Evolutionary conservation across 1,140 invertebrate genomes (phyloP), one percentile per base, ranked within the genome.

Genomic region (Danaus plexippus): DNA sequence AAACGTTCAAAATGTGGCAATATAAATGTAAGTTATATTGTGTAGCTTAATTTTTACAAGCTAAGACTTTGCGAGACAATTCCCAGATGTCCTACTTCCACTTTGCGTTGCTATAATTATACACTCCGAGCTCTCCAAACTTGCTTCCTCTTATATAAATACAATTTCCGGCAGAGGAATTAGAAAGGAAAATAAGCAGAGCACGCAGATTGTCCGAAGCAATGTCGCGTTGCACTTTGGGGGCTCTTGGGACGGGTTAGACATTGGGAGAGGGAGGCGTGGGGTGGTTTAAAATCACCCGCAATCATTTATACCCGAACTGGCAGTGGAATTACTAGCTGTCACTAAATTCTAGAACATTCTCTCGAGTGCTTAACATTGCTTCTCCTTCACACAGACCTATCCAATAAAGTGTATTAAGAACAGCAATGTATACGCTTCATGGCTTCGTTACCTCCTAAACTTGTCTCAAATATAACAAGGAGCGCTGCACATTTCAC

Each of bases 251-350:
- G 69, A 59, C 65, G 76, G 69, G 69, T 72, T 69, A 74, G 69
- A 77, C 75, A 67, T 70, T 63, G 66, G 71, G 64, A 53, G 67
- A 54, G 56, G 67, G 59, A 46, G 22, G 59, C 51, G 22, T 32
- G 5, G 77, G 79, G 77, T 72, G 77, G 79, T 80, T 75, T 76
- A 84, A 86, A 84, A 86, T 86, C 82, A 85, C 80, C 83, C 83
- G 69, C 80, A 83, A 85, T 86, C 83, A 85, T 85, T 86, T 86
- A 86, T 86, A 85, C 75, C 83, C 80, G 73, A 86, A 86, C 80
- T 82, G 80, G 80, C 80, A 81, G 75, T 69, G 69, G 80, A 84
- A 84, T 83, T 84, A 83, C 77, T 77, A 77, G 71, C 73, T 77
- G 73, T 77, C 75, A 80, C 76, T 73, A 79, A 80, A 80, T 76